These are phyloP conservation scores for Limnodromus scolopaceus DNA, from an alignment of 2,797 vertebrate species.

Conservation along the genomic window DNA sequence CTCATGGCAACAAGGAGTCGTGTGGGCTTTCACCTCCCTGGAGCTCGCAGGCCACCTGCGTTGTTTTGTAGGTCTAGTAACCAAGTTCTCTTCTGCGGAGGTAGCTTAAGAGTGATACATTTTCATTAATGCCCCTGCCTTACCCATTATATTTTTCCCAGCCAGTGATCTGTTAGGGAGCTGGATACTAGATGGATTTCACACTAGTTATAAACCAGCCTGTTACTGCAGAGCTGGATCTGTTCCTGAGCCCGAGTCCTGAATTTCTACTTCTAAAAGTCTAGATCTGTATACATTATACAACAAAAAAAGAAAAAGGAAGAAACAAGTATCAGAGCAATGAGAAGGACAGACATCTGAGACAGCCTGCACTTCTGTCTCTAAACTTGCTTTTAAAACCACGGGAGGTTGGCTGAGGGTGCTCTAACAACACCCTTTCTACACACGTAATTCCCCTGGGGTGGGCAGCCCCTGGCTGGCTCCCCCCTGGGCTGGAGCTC, in stretches of 20 bases:
- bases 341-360: background rate
- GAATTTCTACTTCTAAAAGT: background rate
- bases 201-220: background rate
- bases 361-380: background rate
- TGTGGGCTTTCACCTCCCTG: background rate
- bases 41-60: fast-evolving
- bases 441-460: fast-evolving
- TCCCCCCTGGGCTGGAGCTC: background rate
- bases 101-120: background rate
- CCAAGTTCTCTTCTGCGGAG: background rate
- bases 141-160: background rate
- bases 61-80: background rate
- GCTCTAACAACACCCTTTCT: background rate
- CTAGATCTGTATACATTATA: background rate
- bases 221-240: background rate
- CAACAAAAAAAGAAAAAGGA: background rate
- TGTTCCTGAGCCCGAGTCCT: background rate
- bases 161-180: background rate
- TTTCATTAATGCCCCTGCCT: background rate
- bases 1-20: background rate
- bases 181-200: background rate
- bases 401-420: fast-evolving
- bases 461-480: background rate
- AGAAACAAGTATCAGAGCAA: background rate
- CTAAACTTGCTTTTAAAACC: background rate